Evolutionary conservation across 2,888 invertebrate genomes (phyloP), one percentile per base, ranked within the genome.

Genomic region (Tenthredo mesomela): DNA sequence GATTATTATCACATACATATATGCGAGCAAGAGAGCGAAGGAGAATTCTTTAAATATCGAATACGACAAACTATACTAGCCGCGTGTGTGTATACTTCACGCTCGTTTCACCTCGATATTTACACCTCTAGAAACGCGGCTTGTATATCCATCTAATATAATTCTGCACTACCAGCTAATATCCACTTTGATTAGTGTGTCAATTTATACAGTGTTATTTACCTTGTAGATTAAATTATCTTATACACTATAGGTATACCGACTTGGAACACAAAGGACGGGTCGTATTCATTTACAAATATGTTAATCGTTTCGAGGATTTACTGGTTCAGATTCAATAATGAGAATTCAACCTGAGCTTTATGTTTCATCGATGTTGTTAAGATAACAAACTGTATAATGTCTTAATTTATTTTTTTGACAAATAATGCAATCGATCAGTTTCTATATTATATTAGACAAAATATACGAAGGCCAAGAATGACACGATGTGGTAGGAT

Each of bases 401-500:
- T 33, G 15, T 18, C 15, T 25, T 3, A 25, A 73, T 43, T 21
- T 43, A 73, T 43, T 21, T 43, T 12, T 43, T 43, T 12, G 21
- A 15, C 47, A 47, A 43, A 40, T 5, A 21, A 25, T 73, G 12
- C 71, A 73, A 71, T 71, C 21, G n/a, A 71, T 71, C 71, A 43
- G 40, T 43, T 12, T 21, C 21, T n/a, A 43, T n/a, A 43, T 73
- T 73, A 40, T 43, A 12, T 25, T 75, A 47, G 9, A 58, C 54
- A 37, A 80, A 80, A 21, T 9, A 67, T 47, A 29, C 43, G 29
- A 67, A 65, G 67, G 43, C 70, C 47, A 82, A 82, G 82, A 82
- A 70, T 50, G 25, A 47, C 47, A 18, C 25, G 47, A 12, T 18
- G 25, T 21, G 18, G 25, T 82, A 37, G 43, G 25, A 47, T 9